Evolutionary conservation across 2,888 invertebrate species (phyloP), one percentile per base, ranked within the genome.

Genomic region (Malachius bipustulatus): DNA sequence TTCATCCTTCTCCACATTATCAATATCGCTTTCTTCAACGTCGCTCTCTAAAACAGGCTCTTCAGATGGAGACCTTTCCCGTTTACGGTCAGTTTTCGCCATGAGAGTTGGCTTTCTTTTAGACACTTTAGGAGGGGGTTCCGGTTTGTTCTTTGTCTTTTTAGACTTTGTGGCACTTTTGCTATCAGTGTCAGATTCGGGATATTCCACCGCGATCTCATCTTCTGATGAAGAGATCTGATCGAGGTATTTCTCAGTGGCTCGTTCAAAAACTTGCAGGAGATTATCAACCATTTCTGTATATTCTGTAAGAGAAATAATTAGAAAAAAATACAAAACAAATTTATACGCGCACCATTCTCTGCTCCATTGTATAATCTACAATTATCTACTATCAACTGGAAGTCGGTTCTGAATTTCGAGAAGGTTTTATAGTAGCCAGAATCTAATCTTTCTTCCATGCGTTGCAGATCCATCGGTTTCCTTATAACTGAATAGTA

Each of bases 331-430:
- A 19, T 8, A 19, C n/a, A 19, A 19, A 19, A n/a, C 24, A 19
- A 19, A 19, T 8, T 19, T 19, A 19, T 19, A 19, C 6, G 48
- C 64, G 65, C 60, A 90, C 91, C 91, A 68, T 89, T 91, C 53
- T 88, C 82, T 48, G 82, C 82, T 35, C 93, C 93, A 67, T 93
- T 93, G 59, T 91, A 94, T 34, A 87, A 69, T 34, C 84, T 72
- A 59, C 93, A 93, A 59, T 93, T 94, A 52, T 89, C 87, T 4
- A 93, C 85, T 54, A 94, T 91, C 37, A 89, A 71, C 53, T 84
- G 80, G 61, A 94, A 90, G 63, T 93, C 93, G 4, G 77, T 76
- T 55, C 82, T 80, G 57, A 90, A 88, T 65, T 84, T 81, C 34
- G 73, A 70, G 50, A 84, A 78, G 46, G 74, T 78, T 26, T 76